A percentile compares a stretch with the other conserved stretches of the same genome.
These are phyloP conservation scores for Epinotia bilunana DNA, from an alignment of 2,888 invertebrate species.

Conservation along the genomic window DNA sequence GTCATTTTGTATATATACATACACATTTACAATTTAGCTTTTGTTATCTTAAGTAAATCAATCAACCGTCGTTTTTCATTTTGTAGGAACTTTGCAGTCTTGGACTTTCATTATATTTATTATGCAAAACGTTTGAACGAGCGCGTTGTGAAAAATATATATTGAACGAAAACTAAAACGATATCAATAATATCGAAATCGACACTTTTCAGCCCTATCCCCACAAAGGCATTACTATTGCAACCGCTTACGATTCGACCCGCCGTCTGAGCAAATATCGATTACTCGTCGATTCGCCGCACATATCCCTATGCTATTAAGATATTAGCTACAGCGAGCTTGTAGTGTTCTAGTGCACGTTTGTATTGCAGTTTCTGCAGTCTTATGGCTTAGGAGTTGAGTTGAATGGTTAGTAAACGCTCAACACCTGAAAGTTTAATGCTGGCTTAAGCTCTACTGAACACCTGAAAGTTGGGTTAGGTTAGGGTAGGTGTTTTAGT, in stretches of 20 bases:
- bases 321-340: conserved; percentile 51
- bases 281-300: conserved; percentile 46
- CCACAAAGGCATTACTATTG: conserved; percentile 36
- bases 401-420: background rate
- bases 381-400: background rate
- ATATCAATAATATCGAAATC: conserved; percentile 23
- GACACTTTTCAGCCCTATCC: conserved; percentile 13
- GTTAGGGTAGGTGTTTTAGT: too few relatives aligned
- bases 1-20: too few relatives aligned
- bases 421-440: too few relatives aligned
- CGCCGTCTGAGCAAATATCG: conserved; percentile 44
- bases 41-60: too few relatives aligned
- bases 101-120: background rate
- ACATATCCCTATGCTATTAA: conserved; percentile 53
- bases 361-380: conserved; percentile 13
- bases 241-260: conserved; percentile 40
- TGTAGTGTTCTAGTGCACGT: conserved; percentile 30
- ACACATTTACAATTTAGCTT: too few relatives aligned
- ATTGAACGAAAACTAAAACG: background rate
- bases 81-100: too few relatives aligned
- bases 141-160: background rate
- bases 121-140: background rate
- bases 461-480: background rate
- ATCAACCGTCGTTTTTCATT: too few relatives aligned
- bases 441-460: too few relatives aligned